Evolutionary conservation across 2,888 invertebrate species (phyloP), one percentile per base, ranked within the genome.

Genomic region (Malachius bipustulatus): DNA sequence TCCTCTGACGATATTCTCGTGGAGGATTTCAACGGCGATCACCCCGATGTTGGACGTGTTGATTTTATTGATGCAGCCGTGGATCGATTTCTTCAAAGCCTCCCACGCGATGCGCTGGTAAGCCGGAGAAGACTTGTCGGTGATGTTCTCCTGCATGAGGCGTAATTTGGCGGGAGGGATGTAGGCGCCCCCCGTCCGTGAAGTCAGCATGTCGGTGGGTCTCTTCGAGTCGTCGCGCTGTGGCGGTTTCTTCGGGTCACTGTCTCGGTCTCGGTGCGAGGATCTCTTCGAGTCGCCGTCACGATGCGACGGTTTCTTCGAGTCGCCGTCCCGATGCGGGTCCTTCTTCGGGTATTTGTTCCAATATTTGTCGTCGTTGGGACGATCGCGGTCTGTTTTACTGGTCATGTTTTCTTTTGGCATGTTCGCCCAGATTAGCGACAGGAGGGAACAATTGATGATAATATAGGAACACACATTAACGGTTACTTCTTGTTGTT

Each of bases 21-120:
- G 82, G 8, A 98, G 68, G 14, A 99, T 61, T 59, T 97, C 88
- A 36, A 84, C 71, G 0, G 94, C 88, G 37, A 98, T 91, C 34
- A 87, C 77, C 1, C 79, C 82, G 43, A 98, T 87, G 58, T 98
- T 98, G 9, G 89, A 82, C 0, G 85, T 85, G 59, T 97, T 98
- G 1, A 97, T 83, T 69, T 97, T 98, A 65, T 99, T 99, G 38
- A 98, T 91, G 47, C 85, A 82, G 48, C 98, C 98, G 55, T 97
- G 94, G 44, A 99, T 87, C 4, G 93, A 94, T 61, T 98, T 99
- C 59, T 98, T 98, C 13, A 99, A 64, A 0, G 94, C 93, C 66
- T 99, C 97, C 98, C 98, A 99, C 1, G 97, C 87, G 32, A 98
- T 78, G 47, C 97, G 70, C 60, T 99, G 98, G 63, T 89, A 98